Conservation (phyloP, 2,888 invertebrate species). For the Euzophera pinguis region DNA sequence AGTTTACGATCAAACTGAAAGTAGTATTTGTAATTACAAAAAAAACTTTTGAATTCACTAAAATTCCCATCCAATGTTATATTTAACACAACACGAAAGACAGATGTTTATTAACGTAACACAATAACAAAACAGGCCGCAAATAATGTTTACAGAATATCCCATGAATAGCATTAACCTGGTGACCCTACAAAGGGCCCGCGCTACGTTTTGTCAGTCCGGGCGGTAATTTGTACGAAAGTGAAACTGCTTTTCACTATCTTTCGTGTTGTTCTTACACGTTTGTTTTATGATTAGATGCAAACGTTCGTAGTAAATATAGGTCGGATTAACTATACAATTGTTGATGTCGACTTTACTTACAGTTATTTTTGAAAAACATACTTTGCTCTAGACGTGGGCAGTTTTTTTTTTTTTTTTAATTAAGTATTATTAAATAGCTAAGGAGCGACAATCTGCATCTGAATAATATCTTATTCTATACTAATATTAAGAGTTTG, state of each 20-base stretch:
- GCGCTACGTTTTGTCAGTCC: constrained; percentile 32
- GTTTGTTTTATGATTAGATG: constrained; percentile 18
- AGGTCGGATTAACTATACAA: no score
- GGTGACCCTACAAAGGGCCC: constrained; percentile 38
- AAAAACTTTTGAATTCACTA: neutral
- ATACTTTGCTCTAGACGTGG: no score
- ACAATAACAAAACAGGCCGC: constrained; percentile 1
- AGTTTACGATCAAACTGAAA: no score
- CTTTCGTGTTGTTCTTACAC: constrained; percentile 17
- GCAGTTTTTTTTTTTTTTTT: no score
- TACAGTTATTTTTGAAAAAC: no score
- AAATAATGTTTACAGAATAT: neutral
- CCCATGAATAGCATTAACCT: constrained; percentile 15
- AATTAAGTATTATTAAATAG: no score
- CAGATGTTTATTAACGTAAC: constrained; percentile 3
- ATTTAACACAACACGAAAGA: neutral
- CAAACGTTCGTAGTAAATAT: constrained; percentile 14
- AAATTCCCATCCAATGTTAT: neutral
- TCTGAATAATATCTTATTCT: no score
- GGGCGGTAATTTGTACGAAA: constrained; percentile 54
- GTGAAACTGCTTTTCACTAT: constrained; percentile 57
- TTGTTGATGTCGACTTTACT: no score
- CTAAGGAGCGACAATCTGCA: no score
- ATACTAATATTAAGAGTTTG: no score
- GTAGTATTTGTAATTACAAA: no score